phyloP scores from a whole-genome alignment of 2,797 vertebrate genomes.

The Buphagus erythrorhynchus region DNA sequence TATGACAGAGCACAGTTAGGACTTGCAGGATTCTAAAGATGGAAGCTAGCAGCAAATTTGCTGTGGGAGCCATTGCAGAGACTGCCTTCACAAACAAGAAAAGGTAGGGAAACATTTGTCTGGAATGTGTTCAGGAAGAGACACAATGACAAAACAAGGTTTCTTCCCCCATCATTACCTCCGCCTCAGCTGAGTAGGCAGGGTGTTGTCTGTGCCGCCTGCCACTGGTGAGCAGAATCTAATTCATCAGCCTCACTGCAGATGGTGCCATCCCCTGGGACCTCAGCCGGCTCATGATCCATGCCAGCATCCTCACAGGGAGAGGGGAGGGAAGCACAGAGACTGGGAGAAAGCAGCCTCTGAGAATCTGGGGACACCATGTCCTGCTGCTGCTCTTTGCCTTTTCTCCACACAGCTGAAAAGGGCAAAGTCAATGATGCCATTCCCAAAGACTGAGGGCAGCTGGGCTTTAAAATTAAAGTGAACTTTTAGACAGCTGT shows the following conservation, averaged over 20 bases:
- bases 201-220: slow-evolving; percentile 17
- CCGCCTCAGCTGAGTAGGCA: slow-evolving; percentile 32
- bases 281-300: neutral
- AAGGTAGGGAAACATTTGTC: neutral
- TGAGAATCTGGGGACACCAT: neutral
- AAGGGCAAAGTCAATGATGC: neutral
- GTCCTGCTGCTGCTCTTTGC: neutral
- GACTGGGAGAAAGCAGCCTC: neutral
- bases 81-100: slow-evolving; percentile 5
- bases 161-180: slow-evolving; percentile 50
- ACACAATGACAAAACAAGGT: slow-evolving; percentile 15
- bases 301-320: slow-evolving; percentile 11
- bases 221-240: slow-evolving; percentile 12
- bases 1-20: neutral
- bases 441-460: neutral
- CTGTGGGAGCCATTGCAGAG: neutral
- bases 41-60: neutral
- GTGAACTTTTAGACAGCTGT: neutral
- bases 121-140: neutral
- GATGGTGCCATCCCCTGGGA: slow-evolving; percentile 69
- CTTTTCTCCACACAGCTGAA: neutral
- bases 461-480: neutral
- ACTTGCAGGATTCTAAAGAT: neutral
- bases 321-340: neutral
- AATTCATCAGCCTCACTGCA: slow-evolving; percentile 66